phyloP scores from a whole-genome alignment of 2,113 vertebrate species.

The Podocnemis expansa region DNA sequence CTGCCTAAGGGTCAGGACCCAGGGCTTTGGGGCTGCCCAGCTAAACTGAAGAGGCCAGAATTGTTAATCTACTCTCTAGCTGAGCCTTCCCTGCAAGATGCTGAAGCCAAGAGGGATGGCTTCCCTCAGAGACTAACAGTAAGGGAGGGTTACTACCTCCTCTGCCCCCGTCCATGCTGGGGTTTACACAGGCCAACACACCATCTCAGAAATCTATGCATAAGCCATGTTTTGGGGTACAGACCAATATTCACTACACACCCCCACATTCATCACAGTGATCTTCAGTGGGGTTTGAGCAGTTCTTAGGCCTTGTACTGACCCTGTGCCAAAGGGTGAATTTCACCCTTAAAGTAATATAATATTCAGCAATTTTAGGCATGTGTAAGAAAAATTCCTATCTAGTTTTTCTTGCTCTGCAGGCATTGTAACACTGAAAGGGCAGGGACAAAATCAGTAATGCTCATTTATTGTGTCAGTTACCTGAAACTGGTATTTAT shows the following conservation, averaged over 20 bases:
- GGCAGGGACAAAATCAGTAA: constrained; percentile 28
- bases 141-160: too few relatives aligned
- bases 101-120: too few relatives aligned
- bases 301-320: background rate
- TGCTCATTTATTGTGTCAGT: constrained; percentile 38
- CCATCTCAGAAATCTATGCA: background rate
- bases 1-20: too few relatives aligned
- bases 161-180: too few relatives aligned
- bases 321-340: background rate
- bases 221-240: background rate
- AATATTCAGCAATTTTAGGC: background rate
- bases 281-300: background rate
- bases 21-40: too few relatives aligned
- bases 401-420: constrained; percentile 7
- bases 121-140: too few relatives aligned
- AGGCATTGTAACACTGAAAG: constrained; percentile 37
- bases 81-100: too few relatives aligned
- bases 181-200: background rate
- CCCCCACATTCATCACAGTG: background rate
- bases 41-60: too few relatives aligned
- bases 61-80: too few relatives aligned
- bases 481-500: constrained; percentile 63
- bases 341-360: background rate
- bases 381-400: background rate
- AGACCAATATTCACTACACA: background rate